Conservation (phyloP, 1,140 invertebrate species). For the Piezodorus guildinii region DNA sequence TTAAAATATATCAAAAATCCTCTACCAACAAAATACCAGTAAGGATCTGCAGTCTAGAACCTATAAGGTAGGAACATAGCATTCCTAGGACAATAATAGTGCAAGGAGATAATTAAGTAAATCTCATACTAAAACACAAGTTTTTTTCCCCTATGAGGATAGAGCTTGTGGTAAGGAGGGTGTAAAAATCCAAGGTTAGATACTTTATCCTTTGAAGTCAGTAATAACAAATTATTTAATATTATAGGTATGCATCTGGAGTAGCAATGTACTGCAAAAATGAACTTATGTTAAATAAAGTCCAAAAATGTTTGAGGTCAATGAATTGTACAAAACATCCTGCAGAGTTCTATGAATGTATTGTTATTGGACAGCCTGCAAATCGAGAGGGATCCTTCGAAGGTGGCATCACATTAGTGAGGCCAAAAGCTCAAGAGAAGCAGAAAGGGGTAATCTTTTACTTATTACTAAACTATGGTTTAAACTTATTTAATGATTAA, state of each 20-base stretch:
- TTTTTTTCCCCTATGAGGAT: too few relatives aligned
- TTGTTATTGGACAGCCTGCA: background rate
- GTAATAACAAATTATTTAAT: background rate
- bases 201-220: too few relatives aligned
- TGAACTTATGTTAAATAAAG: background rate
- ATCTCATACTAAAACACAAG: too few relatives aligned
- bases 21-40: too few relatives aligned
- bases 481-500: background rate
- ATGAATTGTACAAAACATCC: background rate
- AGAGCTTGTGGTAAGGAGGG: too few relatives aligned
- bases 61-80: too few relatives aligned
- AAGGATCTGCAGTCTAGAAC: too few relatives aligned
- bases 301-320: conserved; percentile 2
- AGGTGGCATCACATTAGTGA: background rate
- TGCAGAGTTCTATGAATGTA: background rate
- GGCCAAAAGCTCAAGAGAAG: background rate
- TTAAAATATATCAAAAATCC: too few relatives aligned
- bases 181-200: too few relatives aligned
- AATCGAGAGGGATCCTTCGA: background rate
- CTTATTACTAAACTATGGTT: background rate
- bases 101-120: too few relatives aligned
- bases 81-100: too few relatives aligned
- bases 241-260: conserved; percentile 13
- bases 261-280: conserved; percentile 11
- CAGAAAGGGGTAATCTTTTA: conserved; percentile 1